Conservation (phyloP, 1,140 invertebrate genomes). For the Anadara kagoshimensis region DNA sequence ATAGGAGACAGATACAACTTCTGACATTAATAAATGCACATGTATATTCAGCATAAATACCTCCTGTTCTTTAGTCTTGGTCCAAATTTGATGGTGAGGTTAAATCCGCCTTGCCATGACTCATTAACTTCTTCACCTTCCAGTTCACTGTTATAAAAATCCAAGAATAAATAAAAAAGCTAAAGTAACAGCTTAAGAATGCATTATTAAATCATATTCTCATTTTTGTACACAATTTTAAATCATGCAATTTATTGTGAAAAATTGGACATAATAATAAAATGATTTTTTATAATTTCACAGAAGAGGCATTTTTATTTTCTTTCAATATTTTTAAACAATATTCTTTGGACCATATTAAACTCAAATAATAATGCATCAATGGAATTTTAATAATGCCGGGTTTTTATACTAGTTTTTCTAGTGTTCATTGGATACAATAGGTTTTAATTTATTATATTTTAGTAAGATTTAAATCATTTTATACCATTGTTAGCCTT, state of each 20-base stretch:
- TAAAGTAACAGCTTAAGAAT: background rate
- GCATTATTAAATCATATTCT: background rate
- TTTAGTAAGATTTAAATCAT: no score
- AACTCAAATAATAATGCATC: no score
- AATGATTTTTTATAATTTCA: background rate
- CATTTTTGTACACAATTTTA: background rate
- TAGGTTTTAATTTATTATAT: no score
- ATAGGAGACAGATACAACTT: no score
- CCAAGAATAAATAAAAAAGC: background rate
- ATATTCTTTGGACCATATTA: no score
- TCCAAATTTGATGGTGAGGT: conserved; percentile 4
- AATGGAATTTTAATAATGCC: no score
- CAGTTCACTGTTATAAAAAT: conserved; percentile 1
- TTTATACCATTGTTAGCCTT: no score
- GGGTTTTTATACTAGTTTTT: no score
- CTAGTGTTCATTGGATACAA: no score
- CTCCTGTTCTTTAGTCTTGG: conserved; percentile 4
- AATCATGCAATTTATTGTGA: background rate
- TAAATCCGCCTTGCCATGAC: conserved; percentile 5
- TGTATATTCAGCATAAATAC: no score
- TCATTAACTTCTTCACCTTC: conserved; percentile 1
- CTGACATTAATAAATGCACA: no score
- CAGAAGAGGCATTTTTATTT: background rate
- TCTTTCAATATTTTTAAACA: no score
- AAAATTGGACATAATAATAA: background rate